A percentile compares a stretch with the other conserved stretches of the same genome.
phyloP scores from a whole-genome alignment of 1,140 invertebrate genomes.

The Hycleus phaleratus region DNA sequence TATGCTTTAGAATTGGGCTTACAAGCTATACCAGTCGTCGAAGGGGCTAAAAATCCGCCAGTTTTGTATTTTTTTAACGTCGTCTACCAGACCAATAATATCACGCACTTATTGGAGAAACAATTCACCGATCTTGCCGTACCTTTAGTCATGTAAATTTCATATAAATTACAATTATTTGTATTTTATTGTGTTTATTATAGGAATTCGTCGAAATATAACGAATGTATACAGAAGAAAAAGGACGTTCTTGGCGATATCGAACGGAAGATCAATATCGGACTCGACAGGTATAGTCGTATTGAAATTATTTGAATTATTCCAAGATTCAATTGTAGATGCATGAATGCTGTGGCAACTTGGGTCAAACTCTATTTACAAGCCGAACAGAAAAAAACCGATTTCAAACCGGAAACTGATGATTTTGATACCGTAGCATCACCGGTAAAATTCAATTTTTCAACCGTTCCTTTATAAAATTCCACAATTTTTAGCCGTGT shows the following conservation, averaged over 20 bases:
- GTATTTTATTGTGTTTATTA: neutral
- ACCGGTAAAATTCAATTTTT: constrained; percentile 42
- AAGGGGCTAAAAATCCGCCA: constrained; percentile 67
- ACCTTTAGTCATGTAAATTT: constrained; percentile 73
- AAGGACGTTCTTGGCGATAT: constrained; percentile 79
- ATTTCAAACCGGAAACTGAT: constrained; percentile 90
- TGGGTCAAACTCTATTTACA: constrained; percentile 89
- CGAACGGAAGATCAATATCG: constrained; percentile 85
- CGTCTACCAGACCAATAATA: constrained; percentile 89
- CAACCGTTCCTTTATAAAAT: neutral
- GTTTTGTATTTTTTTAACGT: constrained; percentile 92
- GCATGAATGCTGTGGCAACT: constrained; percentile 77
- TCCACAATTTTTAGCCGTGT: constrained; percentile 63
- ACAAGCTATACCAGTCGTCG: constrained; percentile 83
- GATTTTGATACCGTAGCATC: constrained; percentile 67
- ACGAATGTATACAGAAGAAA: constrained; percentile 81
- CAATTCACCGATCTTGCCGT: constrained; percentile 86
- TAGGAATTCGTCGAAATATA: constrained; percentile 82
- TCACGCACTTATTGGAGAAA: constrained; percentile 92
- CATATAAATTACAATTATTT: neutral
- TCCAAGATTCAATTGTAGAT: constrained; percentile 43
- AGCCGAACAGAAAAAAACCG: constrained; percentile 90
- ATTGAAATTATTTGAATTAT: neutral
- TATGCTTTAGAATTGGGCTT: constrained; percentile 92
- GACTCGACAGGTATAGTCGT: constrained; percentile 60